Evolutionary conservation across 92 coral and sea anemone genomes (phyloP), one percentile per base, ranked within the genome.

Genomic region (Siderastrea radians): DNA sequence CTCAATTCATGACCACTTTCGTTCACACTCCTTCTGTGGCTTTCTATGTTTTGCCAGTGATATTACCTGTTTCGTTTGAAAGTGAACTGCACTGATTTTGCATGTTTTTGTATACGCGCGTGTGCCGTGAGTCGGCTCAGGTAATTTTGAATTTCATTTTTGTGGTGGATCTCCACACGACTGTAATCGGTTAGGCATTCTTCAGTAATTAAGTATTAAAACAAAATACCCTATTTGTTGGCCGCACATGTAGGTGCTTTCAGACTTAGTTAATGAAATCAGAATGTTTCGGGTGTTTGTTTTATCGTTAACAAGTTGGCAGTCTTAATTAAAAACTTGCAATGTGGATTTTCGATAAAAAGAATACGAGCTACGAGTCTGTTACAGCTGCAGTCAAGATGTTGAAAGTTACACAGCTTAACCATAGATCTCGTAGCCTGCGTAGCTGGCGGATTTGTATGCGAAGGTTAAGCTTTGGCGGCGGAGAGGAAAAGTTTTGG

Each of bases 231-330:
- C 19, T 8, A 7, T 14, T 17, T 51, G 60, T 26, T 49, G 48
- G 50, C 11, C 15, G 15, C 55, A 14, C 61, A 49, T 26, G 38
- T 26, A 26, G 19, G 6, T 51, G 63, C n/a, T 46, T 19, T 43
- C 17, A 55, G 51, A 26, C 66, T 38, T 6, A 15, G 43, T 60
- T 74, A 53, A 45, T 76, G 49, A 57, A 76, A 59, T 58, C 50
- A 55, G 10, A 2, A 43, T 76, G 81, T 59, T 15, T 76, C 15
- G 68, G 6, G 0, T 68, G 54, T 58, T 45, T 19, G 2, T 59
- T 46, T 77, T 77, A 77, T 77, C 81, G 81, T 55, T 59, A 77
- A 59, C 81, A 77, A 77, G 81, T 43, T 46, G n/a, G 54, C 68
- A 46, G 45, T 77, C 52, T 77, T 48, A 11, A 19, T 26, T 14